phyloP scores from a whole-genome alignment of 2,113 vertebrate genomes.

The Scophthalmus maximus region DNA sequence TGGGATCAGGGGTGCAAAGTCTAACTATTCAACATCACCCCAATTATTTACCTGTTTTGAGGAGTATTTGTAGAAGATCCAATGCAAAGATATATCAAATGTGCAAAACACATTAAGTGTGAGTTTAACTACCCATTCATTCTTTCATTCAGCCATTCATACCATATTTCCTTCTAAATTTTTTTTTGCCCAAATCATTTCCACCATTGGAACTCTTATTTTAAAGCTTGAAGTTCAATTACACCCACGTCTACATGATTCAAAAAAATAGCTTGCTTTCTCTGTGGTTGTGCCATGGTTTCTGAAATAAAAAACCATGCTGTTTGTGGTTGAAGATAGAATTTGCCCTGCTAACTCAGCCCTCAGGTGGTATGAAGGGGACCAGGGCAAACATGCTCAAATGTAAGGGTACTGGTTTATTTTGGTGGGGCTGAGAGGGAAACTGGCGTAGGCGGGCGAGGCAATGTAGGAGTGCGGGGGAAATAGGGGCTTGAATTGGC shows the following conservation, averaged over 20 bases:
- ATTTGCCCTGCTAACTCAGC: slow-evolving; percentile 53
- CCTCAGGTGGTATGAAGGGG: slow-evolving; percentile 70
- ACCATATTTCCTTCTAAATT: slow-evolving; percentile 69
- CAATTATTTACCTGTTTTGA: slow-evolving; percentile 95
- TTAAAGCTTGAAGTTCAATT: slow-evolving; percentile 98
- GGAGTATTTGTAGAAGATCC: slow-evolving; percentile 96
- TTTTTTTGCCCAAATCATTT: slow-evolving; percentile 73
- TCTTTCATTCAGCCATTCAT: slow-evolving; percentile 75
- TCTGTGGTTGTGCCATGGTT: slow-evolving; percentile 96
- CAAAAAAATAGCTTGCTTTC: slow-evolving; percentile 94
- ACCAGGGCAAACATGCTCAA: slow-evolving; percentile 81
- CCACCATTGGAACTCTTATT: slow-evolving; percentile 65
- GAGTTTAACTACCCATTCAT: slow-evolving; percentile 85
- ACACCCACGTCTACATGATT: slow-evolving; percentile 97
- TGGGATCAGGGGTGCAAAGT: slow-evolving; percentile 87
- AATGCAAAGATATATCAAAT: slow-evolving; percentile 99
- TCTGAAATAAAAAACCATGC: slow-evolving; percentile 90
- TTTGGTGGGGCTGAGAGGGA: slow-evolving; percentile 96
- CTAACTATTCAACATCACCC: slow-evolving; percentile 86
- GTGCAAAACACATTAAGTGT: slow-evolving; percentile 99
- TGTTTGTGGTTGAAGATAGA: slow-evolving; percentile 70
- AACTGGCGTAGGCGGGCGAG: slow-evolving; percentile 93
- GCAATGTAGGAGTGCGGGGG: slow-evolving; percentile 95
- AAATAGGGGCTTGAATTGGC: slow-evolving; percentile 95
- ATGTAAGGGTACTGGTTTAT: slow-evolving; percentile 98